These are phyloP conservation scores for Sylvicapra grimmia DNA, from an alignment of 2,113 vertebrate genomes.

Conservation along the genomic window DNA sequence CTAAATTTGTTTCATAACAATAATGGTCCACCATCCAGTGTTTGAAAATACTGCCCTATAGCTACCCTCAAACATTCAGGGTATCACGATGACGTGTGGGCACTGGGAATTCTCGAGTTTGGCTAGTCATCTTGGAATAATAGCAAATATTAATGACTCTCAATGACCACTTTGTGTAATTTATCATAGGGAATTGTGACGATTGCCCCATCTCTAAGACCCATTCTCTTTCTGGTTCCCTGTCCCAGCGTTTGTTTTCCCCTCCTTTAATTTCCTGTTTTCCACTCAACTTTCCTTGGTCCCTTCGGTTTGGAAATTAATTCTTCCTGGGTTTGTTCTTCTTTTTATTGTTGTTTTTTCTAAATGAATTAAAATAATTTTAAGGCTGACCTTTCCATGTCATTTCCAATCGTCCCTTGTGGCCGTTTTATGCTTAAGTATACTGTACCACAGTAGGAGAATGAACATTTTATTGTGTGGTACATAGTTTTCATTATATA, in stretches of 20 bases:
- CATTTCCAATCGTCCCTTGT: slow-evolving; percentile 44
- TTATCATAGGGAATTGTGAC: not conserved
- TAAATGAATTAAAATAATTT: slow-evolving; percentile 71
- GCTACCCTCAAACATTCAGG: not conserved
- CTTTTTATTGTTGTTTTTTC: slow-evolving; percentile 42
- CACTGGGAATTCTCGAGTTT: not conserved
- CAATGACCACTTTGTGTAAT: not conserved
- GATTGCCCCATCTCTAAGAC: not conserved
- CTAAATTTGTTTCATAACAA: slow-evolving; percentile 1
- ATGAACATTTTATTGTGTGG: slow-evolving; percentile 49
- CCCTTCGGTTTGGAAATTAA: slow-evolving; percentile 58
- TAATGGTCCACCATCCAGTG: not conserved
- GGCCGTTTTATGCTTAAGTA: slow-evolving; percentile 49
- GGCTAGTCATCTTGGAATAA: not conserved
- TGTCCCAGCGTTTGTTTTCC: slow-evolving; percentile 41
- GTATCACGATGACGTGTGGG: not conserved
- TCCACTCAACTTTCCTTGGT: slow-evolving; percentile 43
- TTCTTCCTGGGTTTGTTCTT: slow-evolving; percentile 67
- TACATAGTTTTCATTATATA: slow-evolving; percentile 63
- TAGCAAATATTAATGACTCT: not conserved
- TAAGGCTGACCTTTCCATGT: slow-evolving; percentile 57
- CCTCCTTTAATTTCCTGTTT: slow-evolving; percentile 57
- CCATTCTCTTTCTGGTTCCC: not conserved
- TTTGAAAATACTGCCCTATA: not conserved
- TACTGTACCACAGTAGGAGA: slow-evolving; percentile 49